These are phyloP conservation scores for Cydia strobilella DNA, from an alignment of 1,140 invertebrate genomes.

Conservation along the genomic window DNA sequence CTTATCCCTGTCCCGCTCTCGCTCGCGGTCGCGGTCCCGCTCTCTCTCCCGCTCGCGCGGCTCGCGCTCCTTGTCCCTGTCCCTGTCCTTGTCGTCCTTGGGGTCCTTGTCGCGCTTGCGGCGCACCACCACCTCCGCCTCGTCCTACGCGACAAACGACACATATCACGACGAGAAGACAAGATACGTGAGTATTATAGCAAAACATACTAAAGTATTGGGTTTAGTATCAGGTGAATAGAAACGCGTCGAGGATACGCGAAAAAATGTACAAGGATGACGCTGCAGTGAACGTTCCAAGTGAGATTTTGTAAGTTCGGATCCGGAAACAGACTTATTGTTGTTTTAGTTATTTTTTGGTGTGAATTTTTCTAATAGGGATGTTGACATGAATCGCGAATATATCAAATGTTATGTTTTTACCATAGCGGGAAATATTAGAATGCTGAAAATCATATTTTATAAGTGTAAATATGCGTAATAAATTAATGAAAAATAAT, in stretches of 20 bases:
- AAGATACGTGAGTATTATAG: neutral
- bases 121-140: constrained; percentile 67
- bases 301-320: too few species aligned
- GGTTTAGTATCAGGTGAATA: neutral
- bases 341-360: too few species aligned
- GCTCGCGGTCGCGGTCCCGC: neutral
- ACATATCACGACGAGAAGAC: neutral
- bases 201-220: constrained; percentile 1
- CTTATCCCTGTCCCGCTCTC: constrained; percentile 30
- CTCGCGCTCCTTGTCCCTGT: constrained; percentile 37
- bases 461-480: too few species aligned
- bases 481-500: too few species aligned
- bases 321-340: too few species aligned
- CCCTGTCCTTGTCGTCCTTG: constrained; percentile 41
- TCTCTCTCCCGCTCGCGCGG: constrained; percentile 35
- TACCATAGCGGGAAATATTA: too few species aligned
- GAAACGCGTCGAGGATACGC: neutral
- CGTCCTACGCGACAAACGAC: constrained; percentile 59
- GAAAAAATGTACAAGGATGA: too few species aligned
- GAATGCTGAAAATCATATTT: too few species aligned
- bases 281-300: too few species aligned
- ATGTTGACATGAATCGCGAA: too few species aligned
- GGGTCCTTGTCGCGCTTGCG: constrained; percentile 50
- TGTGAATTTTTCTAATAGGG: too few species aligned
- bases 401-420: too few species aligned